Evolutionary conservation across 2,797 vertebrate species (phyloP), one percentile per base, ranked within the genome.

Genomic region (Acipenser transmontanus): DNA sequence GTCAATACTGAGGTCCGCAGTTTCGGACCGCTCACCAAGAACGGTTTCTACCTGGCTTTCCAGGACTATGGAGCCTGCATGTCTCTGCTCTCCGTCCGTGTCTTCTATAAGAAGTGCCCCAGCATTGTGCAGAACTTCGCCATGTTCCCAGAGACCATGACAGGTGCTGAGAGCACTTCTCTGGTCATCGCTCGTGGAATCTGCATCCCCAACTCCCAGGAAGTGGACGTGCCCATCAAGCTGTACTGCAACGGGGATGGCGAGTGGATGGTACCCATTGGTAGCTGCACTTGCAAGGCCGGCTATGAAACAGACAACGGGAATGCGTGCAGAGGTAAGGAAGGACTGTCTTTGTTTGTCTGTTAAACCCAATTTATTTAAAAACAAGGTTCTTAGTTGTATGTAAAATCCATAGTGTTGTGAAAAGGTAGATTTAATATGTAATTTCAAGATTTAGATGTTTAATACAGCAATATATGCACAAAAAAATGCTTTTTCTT

Each of bases 181-280:
- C 81, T 99, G 73, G 97, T 99, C 67, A 98, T 98, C 12, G 95
- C 97, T 1, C 87, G 93, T 0, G 97, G 97, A 59, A 93, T 90
- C 3, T 98, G 96, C 83, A 96, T 99, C 69, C 89, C 93, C 50
- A 96, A 97, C 0, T 95, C 97, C 0, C 95, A 98, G 81, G 97
- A 99, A 75, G 95, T 96, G 64, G 95, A 98, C 0, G 95, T 97
- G 52, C 97, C 96, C 6, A 98, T 99, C 76, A 99, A 99, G 77
- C 91, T 99, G n/a, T 99, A 99, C 86, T 99, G 97, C 83, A 99
- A 98, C 0, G 97, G 97, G 0, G 97, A 99, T 0, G 95, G 97
- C 11, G 97, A 99, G 69, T 99, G 97, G 97, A 98, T 99, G 97
- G 97, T 98, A 66, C 97, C 97, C 20, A 97, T 99, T 0, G 96